Evolutionary conservation across 2,888 invertebrate species (phyloP), one percentile per base, ranked within the genome.

Genomic region (Actias luna): DNA sequence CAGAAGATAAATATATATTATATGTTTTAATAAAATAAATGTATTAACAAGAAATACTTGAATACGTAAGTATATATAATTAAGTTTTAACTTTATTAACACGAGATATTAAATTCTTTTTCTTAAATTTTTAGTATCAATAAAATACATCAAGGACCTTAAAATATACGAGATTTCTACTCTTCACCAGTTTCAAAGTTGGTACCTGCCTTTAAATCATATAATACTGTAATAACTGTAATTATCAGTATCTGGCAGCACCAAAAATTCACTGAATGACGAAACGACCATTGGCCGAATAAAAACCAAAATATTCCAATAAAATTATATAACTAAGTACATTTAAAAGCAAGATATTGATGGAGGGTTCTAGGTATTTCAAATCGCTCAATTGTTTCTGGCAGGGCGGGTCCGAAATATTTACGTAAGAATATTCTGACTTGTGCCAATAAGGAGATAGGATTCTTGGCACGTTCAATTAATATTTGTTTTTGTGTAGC

Each of bases 311-410:
- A 66, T 69, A 59, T 62, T 33, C 58, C 18, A 29, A 27, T 52
- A 60, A 62, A 58, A 59, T 39, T 18, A 55, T 82, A 90, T 93
- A 94, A 76, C 93, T 50, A 50, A 50, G 46, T 90, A 71, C 93
- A 95, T 70, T 96, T 95, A 79, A 95, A 96, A 60, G 95, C 89
- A 46, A 96, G 85, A 75, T 96, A 96, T 69, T 94, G 93, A 67
- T 94, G 94, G 60, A 96, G 88, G 58, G 94, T 93, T 64, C 87
- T 92, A 0, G 96, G 96, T 35, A 96, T 76, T 58, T 95, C 95
- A 35, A 96, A 88, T 39, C 93, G 87, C 22, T 92, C 85, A 0
- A 94, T 94, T 8, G 93, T 80, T 58, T 94, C 88, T 0, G 94
- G 88, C 5, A 96, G 79, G 36, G 92, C 88, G 7, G 93, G 91